phyloP scores from a whole-genome alignment of 2,797 vertebrate species.

The Gymnocypris eckloni region DNA sequence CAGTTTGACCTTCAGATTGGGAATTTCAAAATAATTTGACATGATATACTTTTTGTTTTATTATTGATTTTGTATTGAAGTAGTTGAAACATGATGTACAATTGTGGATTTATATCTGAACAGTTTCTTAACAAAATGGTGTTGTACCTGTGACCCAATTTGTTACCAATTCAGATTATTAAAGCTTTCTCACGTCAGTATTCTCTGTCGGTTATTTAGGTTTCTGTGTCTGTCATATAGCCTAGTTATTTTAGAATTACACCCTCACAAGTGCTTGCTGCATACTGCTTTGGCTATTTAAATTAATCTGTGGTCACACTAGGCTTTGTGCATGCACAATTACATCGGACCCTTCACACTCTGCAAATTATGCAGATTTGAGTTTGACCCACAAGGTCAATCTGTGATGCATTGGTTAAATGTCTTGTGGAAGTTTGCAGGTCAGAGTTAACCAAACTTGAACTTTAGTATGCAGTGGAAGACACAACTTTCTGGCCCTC shows the following conservation, averaged over 20 bases:
- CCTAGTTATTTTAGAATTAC: constrained; percentile 34
- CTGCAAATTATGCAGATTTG: not conserved
- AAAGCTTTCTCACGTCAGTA: not conserved
- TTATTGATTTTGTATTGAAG: not conserved
- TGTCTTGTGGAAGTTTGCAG: not conserved
- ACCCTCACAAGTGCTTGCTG: not conserved
- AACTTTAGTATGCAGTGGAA: not conserved
- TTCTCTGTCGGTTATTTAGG: constrained; percentile 26
- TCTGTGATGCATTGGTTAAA: not conserved
- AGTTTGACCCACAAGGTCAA: not conserved
- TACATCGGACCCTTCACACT: not conserved
- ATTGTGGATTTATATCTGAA: not conserved
- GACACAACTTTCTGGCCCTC: not conserved
- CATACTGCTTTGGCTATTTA: not conserved
- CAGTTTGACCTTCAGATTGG: not conserved
- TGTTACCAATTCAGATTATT: constrained; percentile 3
- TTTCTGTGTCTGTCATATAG: constrained; percentile 35
- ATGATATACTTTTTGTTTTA: not conserved
- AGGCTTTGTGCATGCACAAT: not conserved
- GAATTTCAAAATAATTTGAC: not conserved
- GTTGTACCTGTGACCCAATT: constrained; percentile 33
- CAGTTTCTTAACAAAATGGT: not conserved
- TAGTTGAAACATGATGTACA: not conserved
- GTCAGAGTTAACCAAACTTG: not conserved
- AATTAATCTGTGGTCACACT: not conserved